A percentile compares a stretch with the other conserved stretches of the same genome.
These are phyloP conservation scores for Triplophysa rosa DNA, from an alignment of 2,113 vertebrate species.

Conservation along the genomic window DNA sequence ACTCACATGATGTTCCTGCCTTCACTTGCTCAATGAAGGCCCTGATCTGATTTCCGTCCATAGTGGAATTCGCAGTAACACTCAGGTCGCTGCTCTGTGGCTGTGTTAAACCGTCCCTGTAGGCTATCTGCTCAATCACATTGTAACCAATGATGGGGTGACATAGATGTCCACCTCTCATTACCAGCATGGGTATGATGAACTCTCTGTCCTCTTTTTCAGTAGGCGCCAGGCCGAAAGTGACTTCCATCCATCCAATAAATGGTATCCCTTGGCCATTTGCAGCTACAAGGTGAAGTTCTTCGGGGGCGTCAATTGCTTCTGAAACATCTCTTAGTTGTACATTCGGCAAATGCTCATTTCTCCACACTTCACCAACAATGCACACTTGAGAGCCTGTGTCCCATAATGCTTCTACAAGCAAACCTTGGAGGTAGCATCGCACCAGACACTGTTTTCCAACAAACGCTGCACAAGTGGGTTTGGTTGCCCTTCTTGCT, in stretches of 20 bases:
- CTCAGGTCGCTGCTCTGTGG: too few species aligned
- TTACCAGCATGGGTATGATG: slow-evolving; percentile 44
- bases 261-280: slow-evolving; percentile 44
- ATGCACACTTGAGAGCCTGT: too few species aligned
- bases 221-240: not conserved
- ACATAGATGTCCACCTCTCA: slow-evolving; percentile 6
- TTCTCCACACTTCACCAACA: slow-evolving; percentile 48
- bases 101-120: too few species aligned
- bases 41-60: not conserved
- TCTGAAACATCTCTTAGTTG: slow-evolving; percentile 50
- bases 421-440: too few species aligned
- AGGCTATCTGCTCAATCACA: not conserved
- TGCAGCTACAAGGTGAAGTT: slow-evolving; percentile 39
- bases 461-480: slow-evolving; percentile 6
- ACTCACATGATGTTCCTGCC: not conserved
- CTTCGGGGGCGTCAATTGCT: slow-evolving; percentile 30
- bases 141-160: slow-evolving; percentile 29
- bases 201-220: not conserved
- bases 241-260: slow-evolving; percentile 30
- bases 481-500: not conserved
- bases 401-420: too few species aligned
- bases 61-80: too few species aligned
- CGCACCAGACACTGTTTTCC: too few species aligned
- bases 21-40: not conserved
- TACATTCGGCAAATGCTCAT: slow-evolving; percentile 8